Conservation (phyloP, 2,888 invertebrate species). For the Muschampia plurimacula region DNA sequence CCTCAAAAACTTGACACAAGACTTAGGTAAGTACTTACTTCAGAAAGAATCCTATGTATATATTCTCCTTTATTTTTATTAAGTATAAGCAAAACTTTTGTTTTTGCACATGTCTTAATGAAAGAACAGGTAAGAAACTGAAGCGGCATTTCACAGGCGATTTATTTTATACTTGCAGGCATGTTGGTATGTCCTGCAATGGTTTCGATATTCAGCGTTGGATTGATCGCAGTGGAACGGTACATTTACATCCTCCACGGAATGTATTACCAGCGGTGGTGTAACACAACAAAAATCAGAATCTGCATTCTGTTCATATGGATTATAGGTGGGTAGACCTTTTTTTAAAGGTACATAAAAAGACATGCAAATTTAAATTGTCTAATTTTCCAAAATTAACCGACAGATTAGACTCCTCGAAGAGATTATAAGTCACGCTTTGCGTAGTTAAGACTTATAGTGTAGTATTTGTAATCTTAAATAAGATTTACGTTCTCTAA, state of each 20-base stretch:
- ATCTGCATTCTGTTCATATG: constrained; percentile 84
- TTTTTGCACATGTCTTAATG: no score
- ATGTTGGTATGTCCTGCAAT: constrained; percentile 87
- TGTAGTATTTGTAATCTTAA: no score
- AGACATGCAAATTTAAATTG: background rate
- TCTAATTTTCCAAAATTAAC: no score
- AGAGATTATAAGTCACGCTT: no score
- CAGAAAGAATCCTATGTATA: no score
- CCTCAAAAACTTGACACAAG: no score
- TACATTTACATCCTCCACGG: constrained; percentile 88
- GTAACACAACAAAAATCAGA: constrained; percentile 85
- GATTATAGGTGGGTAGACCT: constrained; percentile 75
- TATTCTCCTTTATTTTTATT: no score
- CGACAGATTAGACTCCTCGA: no score
- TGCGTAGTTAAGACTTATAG: no score
- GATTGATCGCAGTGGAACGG: constrained; percentile 87
- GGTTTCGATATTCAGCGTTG: constrained; percentile 88
- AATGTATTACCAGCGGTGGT: constrained; percentile 86
- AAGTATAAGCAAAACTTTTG: no score
- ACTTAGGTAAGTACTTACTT: no score
- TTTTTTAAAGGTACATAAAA: background rate
- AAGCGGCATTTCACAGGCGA: background rate
- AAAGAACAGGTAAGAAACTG: background rate
- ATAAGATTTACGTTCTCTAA: no score
- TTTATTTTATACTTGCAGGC: constrained; percentile 64